Conservation (phyloP, 2,888 invertebrate genomes). For the Graphium colonna region DNA sequence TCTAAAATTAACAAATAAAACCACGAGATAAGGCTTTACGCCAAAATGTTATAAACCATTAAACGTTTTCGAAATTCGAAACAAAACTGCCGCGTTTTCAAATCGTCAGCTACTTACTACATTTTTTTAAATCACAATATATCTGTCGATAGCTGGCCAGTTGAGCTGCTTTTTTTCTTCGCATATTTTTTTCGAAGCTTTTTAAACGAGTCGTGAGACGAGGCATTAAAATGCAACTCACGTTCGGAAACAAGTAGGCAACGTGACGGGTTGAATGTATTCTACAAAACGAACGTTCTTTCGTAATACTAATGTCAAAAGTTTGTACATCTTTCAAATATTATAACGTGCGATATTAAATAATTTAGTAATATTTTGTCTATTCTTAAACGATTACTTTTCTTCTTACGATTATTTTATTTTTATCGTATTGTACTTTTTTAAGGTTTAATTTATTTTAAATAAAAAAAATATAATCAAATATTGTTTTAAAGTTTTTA, state of each 20-base stretch:
- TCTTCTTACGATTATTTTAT: no score
- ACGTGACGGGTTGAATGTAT: constrained; percentile 12
- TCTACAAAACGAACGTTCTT: constrained; percentile 5
- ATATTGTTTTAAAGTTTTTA: no score
- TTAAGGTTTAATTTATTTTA: no score
- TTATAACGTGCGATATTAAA: neutral
- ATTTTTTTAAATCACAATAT: constrained; percentile 16
- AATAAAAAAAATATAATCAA: no score
- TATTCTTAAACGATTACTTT: no score
- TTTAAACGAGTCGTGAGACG: constrained; percentile 44
- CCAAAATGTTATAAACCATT: no score
- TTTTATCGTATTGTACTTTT: no score
- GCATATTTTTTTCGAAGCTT: constrained; percentile 50
- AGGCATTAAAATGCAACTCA: constrained; percentile 55
- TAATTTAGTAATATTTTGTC: neutral
- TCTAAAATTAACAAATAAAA: neutral
- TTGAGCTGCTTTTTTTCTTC: constrained; percentile 47
- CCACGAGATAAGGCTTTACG: neutral
- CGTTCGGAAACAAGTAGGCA: constrained; percentile 33
- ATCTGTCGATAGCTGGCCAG: constrained; percentile 30
- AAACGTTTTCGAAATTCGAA: neutral
- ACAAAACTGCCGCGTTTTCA: constrained; percentile 34
- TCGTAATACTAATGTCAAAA: constrained; percentile 2
- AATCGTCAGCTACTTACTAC: constrained; percentile 40
- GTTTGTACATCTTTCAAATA: neutral